A percentile compares a stretch with the other conserved stretches of the same genome.
phyloP scores from a whole-genome alignment of 2,797 vertebrate species.

The Sternotherus odoratus region DNA sequence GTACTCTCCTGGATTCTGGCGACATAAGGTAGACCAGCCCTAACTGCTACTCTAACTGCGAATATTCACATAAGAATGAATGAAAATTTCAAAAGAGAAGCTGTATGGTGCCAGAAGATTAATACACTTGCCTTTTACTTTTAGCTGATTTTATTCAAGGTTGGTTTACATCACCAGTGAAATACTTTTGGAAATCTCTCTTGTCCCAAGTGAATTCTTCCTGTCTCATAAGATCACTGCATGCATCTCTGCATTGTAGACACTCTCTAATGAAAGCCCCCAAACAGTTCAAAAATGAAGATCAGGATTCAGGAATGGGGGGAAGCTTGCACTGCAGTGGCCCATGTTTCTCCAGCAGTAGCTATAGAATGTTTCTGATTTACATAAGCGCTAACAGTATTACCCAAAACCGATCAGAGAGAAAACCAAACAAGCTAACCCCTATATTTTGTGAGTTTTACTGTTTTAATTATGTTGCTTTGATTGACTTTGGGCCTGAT shows the following conservation, averaged over 20 bases:
- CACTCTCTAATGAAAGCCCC: neutral
- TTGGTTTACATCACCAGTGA: neutral
- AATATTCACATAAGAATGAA: neutral
- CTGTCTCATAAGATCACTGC: neutral
- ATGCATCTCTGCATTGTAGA: neutral
- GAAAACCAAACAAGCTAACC: neutral
- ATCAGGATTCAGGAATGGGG: neutral
- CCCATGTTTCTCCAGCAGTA: neutral
- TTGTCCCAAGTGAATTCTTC: neutral
- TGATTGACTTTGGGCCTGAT: neutral
- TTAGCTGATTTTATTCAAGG: neutral
- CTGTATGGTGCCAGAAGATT: neutral
- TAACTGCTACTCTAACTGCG: neutral
- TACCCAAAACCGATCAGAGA: accelerated
- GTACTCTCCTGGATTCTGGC: too few species aligned
- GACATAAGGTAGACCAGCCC: neutral
- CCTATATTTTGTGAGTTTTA: neutral
- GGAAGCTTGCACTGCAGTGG: neutral
- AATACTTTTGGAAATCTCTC: neutral
- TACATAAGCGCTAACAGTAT: neutral
- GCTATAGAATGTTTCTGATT: neutral
- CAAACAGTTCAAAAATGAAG: neutral
- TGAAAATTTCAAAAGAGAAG: neutral
- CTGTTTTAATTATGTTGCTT: neutral
- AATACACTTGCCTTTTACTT: neutral